Conservation (phyloP, 2,113 vertebrate species). For the Microtus ochrogaster region DNA sequence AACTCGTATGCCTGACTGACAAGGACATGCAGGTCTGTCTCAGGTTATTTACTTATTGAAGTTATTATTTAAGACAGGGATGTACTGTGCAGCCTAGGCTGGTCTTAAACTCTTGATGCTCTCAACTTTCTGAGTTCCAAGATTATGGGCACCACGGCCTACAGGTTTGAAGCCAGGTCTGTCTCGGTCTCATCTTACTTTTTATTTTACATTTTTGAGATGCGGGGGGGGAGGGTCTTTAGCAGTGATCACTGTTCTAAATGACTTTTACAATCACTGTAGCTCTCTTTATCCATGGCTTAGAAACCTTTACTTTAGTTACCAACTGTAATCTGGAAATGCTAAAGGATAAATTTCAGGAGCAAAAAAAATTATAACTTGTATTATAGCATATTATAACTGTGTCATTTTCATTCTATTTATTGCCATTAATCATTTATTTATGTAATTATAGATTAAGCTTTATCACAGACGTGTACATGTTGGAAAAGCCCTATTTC, state of each 20-base stretch:
- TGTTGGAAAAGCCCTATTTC: not conserved
- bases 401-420: not conserved
- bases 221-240: not conserved
- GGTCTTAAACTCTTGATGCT: not conserved
- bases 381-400: not conserved
- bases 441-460: not conserved
- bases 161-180: not conserved
- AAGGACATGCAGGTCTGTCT: not conserved
- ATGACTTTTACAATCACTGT: not conserved
- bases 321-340: not conserved
- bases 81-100: not conserved
- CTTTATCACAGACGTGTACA: not conserved
- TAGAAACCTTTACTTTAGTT: not conserved
- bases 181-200: not conserved
- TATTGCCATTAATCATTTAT: not conserved
- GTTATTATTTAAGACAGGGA: not conserved
- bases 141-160: not conserved
- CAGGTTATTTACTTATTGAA: not conserved
- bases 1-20: not conserved
- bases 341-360: slow-evolving; percentile 1
- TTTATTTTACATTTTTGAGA: not conserved
- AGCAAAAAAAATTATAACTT: not conserved
- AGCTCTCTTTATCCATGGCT: not conserved
- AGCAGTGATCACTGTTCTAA: not conserved
- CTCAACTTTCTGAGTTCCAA: not conserved